Percentiles rank a stretch among this genome's conserved stretches.
phyloP scores from a whole-genome alignment of 2,888 invertebrate genomes.

The Athalia cordata region DNA sequence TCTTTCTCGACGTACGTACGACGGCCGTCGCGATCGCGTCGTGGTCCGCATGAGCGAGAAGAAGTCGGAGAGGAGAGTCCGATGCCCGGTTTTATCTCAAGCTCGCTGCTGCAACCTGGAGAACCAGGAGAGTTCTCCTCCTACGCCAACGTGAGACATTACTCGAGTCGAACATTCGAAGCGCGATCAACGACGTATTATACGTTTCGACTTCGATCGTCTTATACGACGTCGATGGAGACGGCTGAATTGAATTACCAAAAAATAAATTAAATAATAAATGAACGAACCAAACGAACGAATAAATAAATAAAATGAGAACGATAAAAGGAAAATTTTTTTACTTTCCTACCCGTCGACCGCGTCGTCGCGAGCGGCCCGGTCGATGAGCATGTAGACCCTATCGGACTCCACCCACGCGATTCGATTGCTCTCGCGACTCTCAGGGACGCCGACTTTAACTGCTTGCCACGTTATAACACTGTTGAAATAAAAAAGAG shows the following conservation, averaged over 20 bases:
- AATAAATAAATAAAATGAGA: too few species aligned
- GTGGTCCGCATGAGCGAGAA: too few species aligned
- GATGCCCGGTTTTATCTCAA: not conserved
- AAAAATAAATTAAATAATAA: not conserved
- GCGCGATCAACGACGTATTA: not conserved
- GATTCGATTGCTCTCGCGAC: conserved; percentile 21
- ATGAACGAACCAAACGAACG: not conserved
- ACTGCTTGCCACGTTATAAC: too few species aligned
- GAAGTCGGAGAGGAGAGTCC: too few species aligned
- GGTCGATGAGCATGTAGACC: conserved; percentile 62
- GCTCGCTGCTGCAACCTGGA: not conserved
- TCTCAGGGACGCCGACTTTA: conserved; percentile 23
- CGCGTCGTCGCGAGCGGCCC: not conserved
- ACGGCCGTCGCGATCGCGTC: not conserved
- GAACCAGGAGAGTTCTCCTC: conserved; percentile 2
- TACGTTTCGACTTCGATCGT: too few species aligned
- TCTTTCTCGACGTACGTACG: not conserved
- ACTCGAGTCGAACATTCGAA: not conserved
- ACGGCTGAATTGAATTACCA: not conserved
- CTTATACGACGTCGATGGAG: too few species aligned
- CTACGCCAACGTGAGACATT: conserved; percentile 24
- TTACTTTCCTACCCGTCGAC: not conserved
- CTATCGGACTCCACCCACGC: conserved; percentile 66
- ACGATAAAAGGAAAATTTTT: too few species aligned
- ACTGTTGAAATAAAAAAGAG: too few species aligned